Percentiles rank a stretch among this genome's conserved stretches.
phyloP scores from a whole-genome alignment of 2,113 vertebrate species.

The Jacana jacana region DNA sequence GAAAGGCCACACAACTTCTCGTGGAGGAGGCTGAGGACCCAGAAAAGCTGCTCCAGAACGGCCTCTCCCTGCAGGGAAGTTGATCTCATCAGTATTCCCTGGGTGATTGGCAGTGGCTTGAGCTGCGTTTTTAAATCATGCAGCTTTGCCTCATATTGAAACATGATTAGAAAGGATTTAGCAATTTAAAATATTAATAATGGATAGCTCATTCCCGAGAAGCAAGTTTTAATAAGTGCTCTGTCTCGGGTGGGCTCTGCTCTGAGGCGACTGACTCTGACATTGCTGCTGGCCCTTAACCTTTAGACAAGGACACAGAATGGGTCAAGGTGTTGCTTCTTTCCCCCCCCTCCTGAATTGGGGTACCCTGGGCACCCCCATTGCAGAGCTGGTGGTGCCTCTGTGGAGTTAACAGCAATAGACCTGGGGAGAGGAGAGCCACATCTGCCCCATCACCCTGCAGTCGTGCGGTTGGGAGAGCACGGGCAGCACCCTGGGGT shows the following conservation, averaged over 20 bases:
- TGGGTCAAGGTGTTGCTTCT: rapidly evolving
- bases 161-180: constrained; percentile 18
- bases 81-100: constrained; percentile 13
- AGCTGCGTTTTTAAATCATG: constrained; percentile 30
- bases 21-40: not conserved
- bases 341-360: not conserved
- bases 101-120: not conserved
- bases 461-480: rapidly evolving
- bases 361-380: not conserved
- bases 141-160: constrained; percentile 27
- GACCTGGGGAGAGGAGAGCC: not conserved
- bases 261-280: not conserved
- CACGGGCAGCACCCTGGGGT: not conserved
- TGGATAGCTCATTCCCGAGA: constrained; percentile 4
- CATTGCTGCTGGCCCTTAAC: not conserved
- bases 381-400: not conserved
- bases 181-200: constrained; percentile 48
- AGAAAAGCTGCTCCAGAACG: not conserved
- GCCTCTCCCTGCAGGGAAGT: not conserved
- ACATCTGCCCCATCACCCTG: not conserved
- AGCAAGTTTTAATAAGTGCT: not conserved
- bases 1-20: not conserved
- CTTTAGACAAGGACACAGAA: not conserved
- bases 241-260: not conserved
- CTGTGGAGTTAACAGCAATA: not conserved